phyloP scores from a whole-genome alignment of 2,888 invertebrate species.

The Melieria crassipennis region DNA sequence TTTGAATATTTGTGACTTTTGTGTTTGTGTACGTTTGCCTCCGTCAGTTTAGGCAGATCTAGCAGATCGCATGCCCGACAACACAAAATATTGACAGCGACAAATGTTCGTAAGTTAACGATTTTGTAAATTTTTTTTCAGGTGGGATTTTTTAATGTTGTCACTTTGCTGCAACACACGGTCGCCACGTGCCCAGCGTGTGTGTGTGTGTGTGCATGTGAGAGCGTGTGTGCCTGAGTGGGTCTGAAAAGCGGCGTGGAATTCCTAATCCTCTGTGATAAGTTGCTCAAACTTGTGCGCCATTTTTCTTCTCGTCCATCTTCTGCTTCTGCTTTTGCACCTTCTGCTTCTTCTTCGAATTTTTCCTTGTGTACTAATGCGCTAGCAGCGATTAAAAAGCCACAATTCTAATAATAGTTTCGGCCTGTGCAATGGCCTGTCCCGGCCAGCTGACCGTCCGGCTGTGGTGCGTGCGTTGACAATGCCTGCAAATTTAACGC shows the following conservation, averaged over 20 bases:
- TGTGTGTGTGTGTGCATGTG: not conserved
- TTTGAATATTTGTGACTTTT: constrained; percentile 50
- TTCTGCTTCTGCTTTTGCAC: not conserved
- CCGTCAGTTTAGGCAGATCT: not conserved
- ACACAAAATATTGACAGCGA: constrained; percentile 54
- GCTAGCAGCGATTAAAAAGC: too few species aligned
- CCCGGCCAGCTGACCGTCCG: not conserved
- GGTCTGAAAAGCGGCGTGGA: constrained; percentile 11
- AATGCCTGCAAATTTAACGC: constrained; percentile 7
- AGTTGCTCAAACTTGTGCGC: too few species aligned
- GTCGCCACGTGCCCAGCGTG: too few species aligned
- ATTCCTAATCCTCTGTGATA: too few species aligned
- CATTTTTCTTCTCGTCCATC: too few species aligned
- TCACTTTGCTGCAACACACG: not conserved
- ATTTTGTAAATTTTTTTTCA: constrained; percentile 6
- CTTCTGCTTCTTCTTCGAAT: not conserved
- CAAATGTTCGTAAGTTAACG: constrained; percentile 48
- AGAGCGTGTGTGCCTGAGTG: not conserved
- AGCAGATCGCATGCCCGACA: not conserved
- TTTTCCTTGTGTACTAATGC: too few species aligned
- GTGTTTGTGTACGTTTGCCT: not conserved
- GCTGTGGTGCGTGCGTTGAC: not conserved
- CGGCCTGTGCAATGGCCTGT: too few species aligned
- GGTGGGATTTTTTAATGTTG: not conserved
- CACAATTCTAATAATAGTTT: too few species aligned